Base-by-base conservation (phyloP, 1,140 invertebrate species). In the Bombus difficillimus region DNA sequence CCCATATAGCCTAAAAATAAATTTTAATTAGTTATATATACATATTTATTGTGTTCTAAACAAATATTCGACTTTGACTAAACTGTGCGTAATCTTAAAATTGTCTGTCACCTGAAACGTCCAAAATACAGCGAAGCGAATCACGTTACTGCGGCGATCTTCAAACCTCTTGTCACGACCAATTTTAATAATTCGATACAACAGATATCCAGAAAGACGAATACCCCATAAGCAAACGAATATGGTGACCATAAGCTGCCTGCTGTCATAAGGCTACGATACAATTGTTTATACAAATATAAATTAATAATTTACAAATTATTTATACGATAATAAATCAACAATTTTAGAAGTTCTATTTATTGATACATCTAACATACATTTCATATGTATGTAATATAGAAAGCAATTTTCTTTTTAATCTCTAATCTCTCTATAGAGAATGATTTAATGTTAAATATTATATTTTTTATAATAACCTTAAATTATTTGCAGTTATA, bases 141-240 rank as follows among this genome's bases (percentile, higher is more conserved):
- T 97, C 10, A 97, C 96, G 92, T 98, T 98, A 86, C 97, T 98
- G 84, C 97, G 96, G 85, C 97, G 97, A 94, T 98, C 98, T 92
- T 98, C 98, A 93, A 99, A 99, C 90, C 98, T 96, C 89, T 98
- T 98, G 93, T 99, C 98, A 91, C 98, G 96, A 28, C 98, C 98
- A 88, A 98, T 97, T 95, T 98, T 98, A 47, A 98, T 96, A 85
- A 98, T 98, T 86, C 98, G 96, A 93, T 98, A 98, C 6, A 99
- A 95, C 2, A 99, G 96, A 93, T 98, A 99, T 22, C 96, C 97
- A 5, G 98, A 98, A 2, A 99, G 96, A 66, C 98, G 95, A 0
- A 96, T 94, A 22, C 98, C 98, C 98, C 98, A 99, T 1, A 98
- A 92, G 89, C 97, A 98, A 3, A 99, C 97, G 91, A 98, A 98